Base-by-base conservation (phyloP, 2,113 vertebrate genomes). In the Cryptomyrus ogoouensis region DNA sequence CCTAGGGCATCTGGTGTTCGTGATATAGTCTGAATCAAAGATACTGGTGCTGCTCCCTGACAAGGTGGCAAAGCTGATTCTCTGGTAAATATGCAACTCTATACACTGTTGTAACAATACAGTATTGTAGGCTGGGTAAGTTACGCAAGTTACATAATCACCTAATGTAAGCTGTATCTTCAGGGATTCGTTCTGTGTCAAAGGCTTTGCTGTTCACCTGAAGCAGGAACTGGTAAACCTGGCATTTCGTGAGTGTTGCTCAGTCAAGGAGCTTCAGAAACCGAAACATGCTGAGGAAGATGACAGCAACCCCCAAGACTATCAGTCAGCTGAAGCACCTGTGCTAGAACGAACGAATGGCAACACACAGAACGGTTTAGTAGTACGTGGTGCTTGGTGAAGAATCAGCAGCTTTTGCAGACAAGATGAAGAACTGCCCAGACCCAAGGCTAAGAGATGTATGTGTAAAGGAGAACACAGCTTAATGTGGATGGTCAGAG, bases 401-500 rank as follows among this genome's bases (percentile, higher is more conserved):
- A 50, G 31, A 7, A 13, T 19, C 39, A 44, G 35, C 53, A 42
- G 39, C 31, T 62, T 58, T n/a, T 46, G 39, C 2, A 44, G 31
- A 46, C 3, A 44, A 50, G 87, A 42, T 15, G 39, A 56, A 88
- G 27, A 44, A 44, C 31, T 88, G 19, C 10, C 31, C 10, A 46
- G 21, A 50, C 39, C 21, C 35, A 44, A 31, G 74, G 80, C 46
- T 91, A 80, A 92, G 93, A 92, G 94, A 91, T 1, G 49, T 91
- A 93, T 92, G 91, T 89, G 90, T 46, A 21, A 93, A 88, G 91
- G 44, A 91, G 44, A 92, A 93, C 93, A 92, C 90, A 27, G 91
- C 83, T 90, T 83, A 87, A 93, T 89, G 90, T 56, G 90, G 92
- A 92, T 93, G 92, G 93, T 93, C 91, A 49, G 91, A 93, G 92